phyloP scores from a whole-genome alignment of 2,797 vertebrate species.

The Columba guinea region DNA sequence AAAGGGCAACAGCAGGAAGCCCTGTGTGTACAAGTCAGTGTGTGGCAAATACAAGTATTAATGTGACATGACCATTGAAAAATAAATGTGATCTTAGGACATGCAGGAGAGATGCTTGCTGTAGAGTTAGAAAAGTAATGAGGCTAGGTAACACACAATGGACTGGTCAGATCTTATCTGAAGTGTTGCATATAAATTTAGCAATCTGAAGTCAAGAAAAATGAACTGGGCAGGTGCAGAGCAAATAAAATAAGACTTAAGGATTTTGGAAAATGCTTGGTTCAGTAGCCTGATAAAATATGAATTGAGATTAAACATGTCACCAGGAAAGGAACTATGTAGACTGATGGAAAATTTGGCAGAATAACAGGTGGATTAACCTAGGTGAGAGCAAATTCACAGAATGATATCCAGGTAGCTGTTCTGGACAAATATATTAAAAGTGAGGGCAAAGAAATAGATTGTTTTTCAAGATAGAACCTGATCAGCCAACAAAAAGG shows the following conservation, averaged over 20 bases:
- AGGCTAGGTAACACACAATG: background rate
- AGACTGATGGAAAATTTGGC: conserved; percentile 17
- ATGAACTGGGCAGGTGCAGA: background rate
- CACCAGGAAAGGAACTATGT: background rate
- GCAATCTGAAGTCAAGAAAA: background rate
- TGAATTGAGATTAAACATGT: background rate
- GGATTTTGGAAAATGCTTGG: background rate
- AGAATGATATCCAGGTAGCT: background rate
- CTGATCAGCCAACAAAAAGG: background rate
- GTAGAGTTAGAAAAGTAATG: background rate
- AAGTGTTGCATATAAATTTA: background rate
- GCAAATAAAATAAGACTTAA: background rate
- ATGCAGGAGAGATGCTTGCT: background rate
- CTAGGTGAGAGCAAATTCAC: background rate
- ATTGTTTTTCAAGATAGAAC: background rate
- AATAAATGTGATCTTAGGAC: background rate
- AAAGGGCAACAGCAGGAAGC: background rate
- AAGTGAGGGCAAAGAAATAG: background rate
- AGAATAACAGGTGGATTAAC: background rate
- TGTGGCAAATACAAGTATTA: background rate
- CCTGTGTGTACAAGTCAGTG: background rate
- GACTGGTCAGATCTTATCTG: background rate
- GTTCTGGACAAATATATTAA: conserved; percentile 16
- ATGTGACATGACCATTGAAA: background rate
- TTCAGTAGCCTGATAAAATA: background rate